These are phyloP conservation scores for Paramormyrops kingsleyae DNA, from an alignment of 2,113 vertebrate species.

Conservation along the genomic window DNA sequence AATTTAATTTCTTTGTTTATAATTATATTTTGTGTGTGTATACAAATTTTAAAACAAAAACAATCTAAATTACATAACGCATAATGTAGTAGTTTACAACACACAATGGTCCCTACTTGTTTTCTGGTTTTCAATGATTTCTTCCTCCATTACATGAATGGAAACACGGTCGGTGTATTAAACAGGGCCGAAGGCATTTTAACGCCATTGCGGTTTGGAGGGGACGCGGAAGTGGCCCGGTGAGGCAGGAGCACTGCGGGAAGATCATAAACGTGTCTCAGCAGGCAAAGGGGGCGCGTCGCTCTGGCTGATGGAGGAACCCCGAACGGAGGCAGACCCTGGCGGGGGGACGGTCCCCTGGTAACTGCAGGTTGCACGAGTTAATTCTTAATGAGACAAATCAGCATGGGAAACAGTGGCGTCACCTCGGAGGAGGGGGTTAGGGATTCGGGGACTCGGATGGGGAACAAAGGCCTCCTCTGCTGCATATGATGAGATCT, in stretches of 20 bases:
- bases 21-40: background rate
- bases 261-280: slow-evolving; percentile 66
- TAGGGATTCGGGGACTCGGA: background rate
- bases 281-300: slow-evolving; percentile 59
- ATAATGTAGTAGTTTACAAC: background rate
- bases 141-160: background rate
- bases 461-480: slow-evolving; percentile 56
- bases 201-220: background rate
- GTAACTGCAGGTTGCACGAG: slow-evolving; percentile 60
- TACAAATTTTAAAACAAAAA: background rate
- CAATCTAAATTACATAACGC: background rate
- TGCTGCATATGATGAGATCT: slow-evolving; percentile 42
- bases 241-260: slow-evolving; percentile 56
- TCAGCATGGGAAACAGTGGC: slow-evolving; percentile 62
- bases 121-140: background rate
- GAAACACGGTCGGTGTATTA: background rate
- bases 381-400: slow-evolving; percentile 78
- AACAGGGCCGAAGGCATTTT: background rate
- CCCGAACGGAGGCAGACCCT: slow-evolving; percentile 26
- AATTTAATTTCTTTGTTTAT: background rate
- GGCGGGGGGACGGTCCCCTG: slow-evolving; percentile 50
- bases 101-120: background rate
- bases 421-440: slow-evolving; percentile 42
- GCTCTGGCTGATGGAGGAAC: slow-evolving; percentile 36
- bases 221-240: slow-evolving; percentile 5